These are phyloP conservation scores for Poecile atricapillus DNA, from an alignment of 2,113 vertebrate genomes.

Conservation along the genomic window DNA sequence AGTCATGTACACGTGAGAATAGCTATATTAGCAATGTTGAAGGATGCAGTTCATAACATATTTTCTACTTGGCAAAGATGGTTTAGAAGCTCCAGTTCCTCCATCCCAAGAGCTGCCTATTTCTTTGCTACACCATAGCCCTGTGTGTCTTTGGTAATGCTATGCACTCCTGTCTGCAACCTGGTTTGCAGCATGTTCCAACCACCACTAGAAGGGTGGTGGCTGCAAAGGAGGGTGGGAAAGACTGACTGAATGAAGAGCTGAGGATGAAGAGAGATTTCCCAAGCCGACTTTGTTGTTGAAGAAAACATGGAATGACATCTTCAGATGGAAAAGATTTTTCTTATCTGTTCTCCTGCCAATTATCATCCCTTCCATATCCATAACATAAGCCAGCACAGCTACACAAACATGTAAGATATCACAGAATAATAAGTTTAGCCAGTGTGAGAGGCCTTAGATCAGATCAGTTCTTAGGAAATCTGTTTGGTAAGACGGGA, in stretches of 20 bases:
- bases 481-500: background rate
- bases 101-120: background rate
- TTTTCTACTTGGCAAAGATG: background rate
- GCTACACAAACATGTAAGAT: background rate
- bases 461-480: conserved; percentile 21
- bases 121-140: background rate
- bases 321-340: background rate
- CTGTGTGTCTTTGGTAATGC: fast-evolving
- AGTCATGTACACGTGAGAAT: fast-evolving
- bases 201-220: background rate
- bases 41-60: background rate
- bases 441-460: background rate
- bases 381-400: background rate
- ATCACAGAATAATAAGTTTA: background rate
- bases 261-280: background rate
- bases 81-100: background rate
- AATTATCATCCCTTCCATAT: background rate
- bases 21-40: background rate
- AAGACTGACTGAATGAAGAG: background rate
- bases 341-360: background rate
- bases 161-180: background rate
- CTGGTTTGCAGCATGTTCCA: background rate
- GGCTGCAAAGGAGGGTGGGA: background rate
- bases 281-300: background rate
- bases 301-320: background rate